Percentiles rank a stretch among this genome's conserved stretches.
Conservation (phyloP, 2,888 invertebrate genomes). For the Octodonta nipae region DNA sequence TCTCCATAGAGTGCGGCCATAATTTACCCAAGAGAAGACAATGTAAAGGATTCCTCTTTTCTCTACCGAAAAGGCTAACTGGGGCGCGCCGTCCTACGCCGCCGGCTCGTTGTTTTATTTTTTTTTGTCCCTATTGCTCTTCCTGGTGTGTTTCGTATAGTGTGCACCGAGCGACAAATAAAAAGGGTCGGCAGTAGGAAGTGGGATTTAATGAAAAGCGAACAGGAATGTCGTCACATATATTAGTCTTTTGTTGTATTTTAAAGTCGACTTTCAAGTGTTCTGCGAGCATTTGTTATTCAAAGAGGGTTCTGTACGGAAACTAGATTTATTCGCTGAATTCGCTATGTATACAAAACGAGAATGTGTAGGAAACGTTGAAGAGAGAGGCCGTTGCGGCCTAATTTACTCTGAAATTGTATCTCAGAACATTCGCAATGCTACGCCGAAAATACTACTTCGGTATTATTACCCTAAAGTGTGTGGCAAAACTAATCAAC, state of each 20-base stretch:
- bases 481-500: too few relatives aligned
- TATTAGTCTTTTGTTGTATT: slow-evolving; percentile 3
- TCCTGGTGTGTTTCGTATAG: too few relatives aligned
- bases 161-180: slow-evolving; percentile 4
- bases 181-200: slow-evolving; percentile 4
- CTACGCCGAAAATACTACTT: too few relatives aligned
- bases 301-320: not conserved
- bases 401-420: too few relatives aligned
- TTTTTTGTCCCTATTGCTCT: too few relatives aligned
- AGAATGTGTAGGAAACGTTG: too few relatives aligned
- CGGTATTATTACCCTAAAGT: too few relatives aligned
- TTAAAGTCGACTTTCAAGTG: not conserved
- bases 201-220: slow-evolving; percentile 8
- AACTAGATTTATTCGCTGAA: slow-evolving; percentile 1
- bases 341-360: not conserved
- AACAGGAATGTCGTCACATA: slow-evolving; percentile 1
- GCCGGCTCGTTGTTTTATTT: slow-evolving; percentile 4
- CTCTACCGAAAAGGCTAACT: slow-evolving; percentile 7
- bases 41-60: slow-evolving; percentile 16
- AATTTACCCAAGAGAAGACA: slow-evolving; percentile 20
- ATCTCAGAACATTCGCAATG: too few relatives aligned
- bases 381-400: too few relatives aligned
- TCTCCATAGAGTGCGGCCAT: slow-evolving; percentile 23
- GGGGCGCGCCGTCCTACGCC: slow-evolving; percentile 3
- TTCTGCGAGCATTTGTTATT: not conserved